A percentile compares a stretch with the other conserved stretches of the same genome.
Evolutionary conservation across 1,140 invertebrate genomes (phyloP).

Genomic region (Bombus sibiricus): DNA sequence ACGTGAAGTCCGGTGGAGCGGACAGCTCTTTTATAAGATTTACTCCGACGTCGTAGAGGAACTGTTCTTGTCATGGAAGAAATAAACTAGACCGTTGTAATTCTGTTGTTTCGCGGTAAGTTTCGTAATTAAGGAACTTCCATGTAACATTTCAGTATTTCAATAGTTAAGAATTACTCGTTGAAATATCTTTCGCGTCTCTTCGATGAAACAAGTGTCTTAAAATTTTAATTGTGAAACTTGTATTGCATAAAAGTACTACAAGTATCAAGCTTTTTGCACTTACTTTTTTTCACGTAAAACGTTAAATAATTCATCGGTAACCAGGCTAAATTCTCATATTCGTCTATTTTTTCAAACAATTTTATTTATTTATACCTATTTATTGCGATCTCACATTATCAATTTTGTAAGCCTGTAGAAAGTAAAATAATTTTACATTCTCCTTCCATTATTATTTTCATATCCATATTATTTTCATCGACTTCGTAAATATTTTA

Average conservation of each 20-base stretch:
- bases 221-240: neutral
- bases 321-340: neutral
- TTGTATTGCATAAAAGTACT: too few relatives aligned
- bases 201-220: neutral
- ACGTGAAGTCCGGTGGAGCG: neutral
- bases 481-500: neutral
- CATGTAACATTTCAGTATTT: neutral
- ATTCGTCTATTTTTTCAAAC: neutral
- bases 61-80: neutral
- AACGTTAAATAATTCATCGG: neutral
- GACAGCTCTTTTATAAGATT: conserved; percentile 24
- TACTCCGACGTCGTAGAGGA: neutral
- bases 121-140: neutral
- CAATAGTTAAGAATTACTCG: neutral
- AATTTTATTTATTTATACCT: neutral
- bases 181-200: neutral
- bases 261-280: too few relatives aligned
- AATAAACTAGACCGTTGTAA: neutral
- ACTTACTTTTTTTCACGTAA: too few relatives aligned
- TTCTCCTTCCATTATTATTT: too few relatives aligned
- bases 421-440: too few relatives aligned
- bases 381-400: neutral
- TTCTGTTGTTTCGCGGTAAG: neutral
- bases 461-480: too few relatives aligned
- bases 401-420: too few relatives aligned